Evolutionary conservation across 2,113 vertebrate genomes (phyloP).

Genomic region (Orientallactaga bullata): DNA sequence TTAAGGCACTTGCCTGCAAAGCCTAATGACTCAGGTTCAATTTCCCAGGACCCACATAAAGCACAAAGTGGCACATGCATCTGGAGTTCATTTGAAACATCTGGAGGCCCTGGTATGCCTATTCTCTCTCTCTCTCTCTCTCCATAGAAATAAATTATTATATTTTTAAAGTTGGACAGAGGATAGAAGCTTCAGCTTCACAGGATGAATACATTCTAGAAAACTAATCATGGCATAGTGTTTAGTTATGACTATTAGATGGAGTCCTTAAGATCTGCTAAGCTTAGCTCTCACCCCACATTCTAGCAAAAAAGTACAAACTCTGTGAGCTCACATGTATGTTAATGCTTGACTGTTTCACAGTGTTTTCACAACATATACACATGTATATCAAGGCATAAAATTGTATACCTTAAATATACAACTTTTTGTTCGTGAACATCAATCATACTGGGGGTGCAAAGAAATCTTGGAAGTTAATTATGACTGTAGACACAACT

Average conservation of each 20-base stretch:
- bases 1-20: background rate
- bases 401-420: background rate
- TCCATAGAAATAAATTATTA: no score
- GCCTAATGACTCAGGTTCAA: no score
- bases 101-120: no score
- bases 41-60: no score
- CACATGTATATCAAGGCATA: background rate
- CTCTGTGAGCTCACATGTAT: background rate
- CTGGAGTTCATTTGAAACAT: no score
- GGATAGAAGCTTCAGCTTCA: background rate
- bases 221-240: background rate
- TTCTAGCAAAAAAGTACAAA: background rate
- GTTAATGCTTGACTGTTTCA: background rate
- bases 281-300: background rate
- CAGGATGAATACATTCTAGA: background rate
- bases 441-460: background rate
- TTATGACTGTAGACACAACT: background rate
- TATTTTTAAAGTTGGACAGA: background rate
- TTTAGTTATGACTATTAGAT: background rate
- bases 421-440: background rate
- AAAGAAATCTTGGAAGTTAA: constrained; percentile 59
- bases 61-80: no score
- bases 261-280: background rate
- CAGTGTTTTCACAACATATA: background rate
- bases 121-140: no score